Evolutionary conservation across 2,113 vertebrate species (phyloP), one percentile per base, ranked within the genome.

Genomic region (Recurvirostra avosetta): DNA sequence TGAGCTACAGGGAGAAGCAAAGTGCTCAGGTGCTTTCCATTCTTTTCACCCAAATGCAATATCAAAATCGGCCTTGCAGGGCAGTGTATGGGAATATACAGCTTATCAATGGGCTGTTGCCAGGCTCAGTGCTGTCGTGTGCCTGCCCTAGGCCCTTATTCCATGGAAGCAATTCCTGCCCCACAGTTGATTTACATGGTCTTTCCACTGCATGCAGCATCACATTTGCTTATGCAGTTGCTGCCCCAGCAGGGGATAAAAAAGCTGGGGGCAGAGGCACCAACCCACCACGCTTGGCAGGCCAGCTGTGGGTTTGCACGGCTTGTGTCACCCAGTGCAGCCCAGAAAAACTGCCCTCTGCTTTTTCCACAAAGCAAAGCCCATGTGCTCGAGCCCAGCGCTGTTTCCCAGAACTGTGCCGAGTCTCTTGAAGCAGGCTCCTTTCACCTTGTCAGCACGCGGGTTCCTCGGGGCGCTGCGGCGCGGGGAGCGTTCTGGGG

Each of bases 391-490:
- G 3, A 89, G 49, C 56, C 77, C 40, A 11, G 61, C 2, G 2
- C 47, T 16, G 18, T 61, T 55, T 40, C 45, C 86, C 78, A 66
- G 22, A 50, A 50, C 22, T 12, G 23, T 4, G 49, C 22, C 21
- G 23, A 50, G 49, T 23, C 22, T 50, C 22, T 50, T 25, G 22
- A 38, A 82, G 73, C 56, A 32, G 43, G 5, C 7, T 52, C 22
- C 49, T 8, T 26, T n/a, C 40, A 9, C 79, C 38, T 78, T 2
- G 11, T 12, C 3, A 9, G 78, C 3, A 1, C 2, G 1, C 2
- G 0, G 3, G 0, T 6, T 71, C 65, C 86, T 75, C 1, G 0
- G 68, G 68, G 87, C 0, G 0, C 71, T 0, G 3, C 2, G 0
- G 76, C 6, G 2, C 25, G 0, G 78, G 68, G 68, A 91, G 70